phyloP scores from a whole-genome alignment of 2,888 invertebrate species.

The Eupithecia centaureata region DNA sequence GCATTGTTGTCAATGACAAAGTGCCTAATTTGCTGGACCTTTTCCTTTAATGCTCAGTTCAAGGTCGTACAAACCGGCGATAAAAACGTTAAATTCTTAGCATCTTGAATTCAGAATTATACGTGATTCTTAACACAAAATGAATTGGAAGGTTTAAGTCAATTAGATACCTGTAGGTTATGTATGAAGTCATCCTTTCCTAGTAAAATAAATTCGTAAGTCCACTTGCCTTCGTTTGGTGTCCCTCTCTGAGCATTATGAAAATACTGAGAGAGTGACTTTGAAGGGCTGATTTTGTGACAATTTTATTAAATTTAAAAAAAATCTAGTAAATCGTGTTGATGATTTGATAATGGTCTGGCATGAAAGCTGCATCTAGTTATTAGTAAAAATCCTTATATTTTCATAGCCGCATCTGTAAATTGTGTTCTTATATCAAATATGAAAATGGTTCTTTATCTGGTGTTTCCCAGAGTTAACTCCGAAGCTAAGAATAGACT shows the following conservation, averaged over 20 bases:
- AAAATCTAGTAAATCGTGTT: neutral
- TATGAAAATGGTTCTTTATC: neutral
- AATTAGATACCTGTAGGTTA: neutral
- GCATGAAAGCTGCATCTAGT: no score
- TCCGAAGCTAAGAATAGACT: slow-evolving; percentile 21
- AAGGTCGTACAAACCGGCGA: slow-evolving; percentile 31
- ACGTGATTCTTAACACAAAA: neutral
- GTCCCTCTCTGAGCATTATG: neutral
- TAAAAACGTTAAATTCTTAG: neutral
- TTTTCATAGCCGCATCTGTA: neutral
- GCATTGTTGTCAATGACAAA: slow-evolving; percentile 40
- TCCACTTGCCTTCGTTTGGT: neutral
- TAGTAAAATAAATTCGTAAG: neutral
- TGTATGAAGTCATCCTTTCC: neutral
- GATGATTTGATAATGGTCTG: neutral
- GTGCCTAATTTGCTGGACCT: slow-evolving; percentile 38
- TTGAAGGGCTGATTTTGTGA: neutral
- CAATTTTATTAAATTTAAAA: neutral
- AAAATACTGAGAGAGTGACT: no score
- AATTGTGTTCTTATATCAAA: neutral
- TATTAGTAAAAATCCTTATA: neutral
- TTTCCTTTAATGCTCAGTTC: slow-evolving; percentile 40
- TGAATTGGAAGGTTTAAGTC: neutral
- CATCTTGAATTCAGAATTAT: neutral
- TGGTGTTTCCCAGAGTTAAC: slow-evolving; percentile 11